A percentile compares a stretch with the other conserved stretches of the same genome.
Conservation (phyloP, 2,888 invertebrate species). For the Drosophila stalkeri region DNA sequence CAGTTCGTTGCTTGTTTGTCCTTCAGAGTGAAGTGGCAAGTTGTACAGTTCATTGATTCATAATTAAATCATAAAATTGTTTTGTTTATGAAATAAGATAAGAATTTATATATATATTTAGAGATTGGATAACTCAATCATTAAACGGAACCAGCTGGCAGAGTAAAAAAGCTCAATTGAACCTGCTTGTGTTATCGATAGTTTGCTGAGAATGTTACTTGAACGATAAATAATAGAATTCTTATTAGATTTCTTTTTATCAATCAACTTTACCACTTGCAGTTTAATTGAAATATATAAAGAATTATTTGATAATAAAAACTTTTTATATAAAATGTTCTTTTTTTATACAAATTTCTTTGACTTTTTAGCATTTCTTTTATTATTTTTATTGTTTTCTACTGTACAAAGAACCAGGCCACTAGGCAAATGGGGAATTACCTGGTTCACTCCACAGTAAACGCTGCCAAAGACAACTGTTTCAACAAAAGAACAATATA, state of each 20-base stretch:
- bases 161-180: background rate
- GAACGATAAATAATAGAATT: background rate
- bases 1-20: constrained; percentile 60
- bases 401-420: constrained; percentile 52
- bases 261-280: background rate
- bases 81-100: constrained; percentile 49
- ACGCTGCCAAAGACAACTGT: constrained; percentile 43
- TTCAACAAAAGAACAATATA: constrained; percentile 51
- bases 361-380: constrained; percentile 4
- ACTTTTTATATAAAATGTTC: too few species aligned
- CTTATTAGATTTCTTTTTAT: background rate
- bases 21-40: constrained; percentile 58
- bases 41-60: constrained; percentile 72
- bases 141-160: background rate
- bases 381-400: background rate
- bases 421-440: constrained; percentile 55
- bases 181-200: constrained; percentile 10
- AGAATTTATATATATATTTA: constrained; percentile 18
- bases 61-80: constrained; percentile 61
- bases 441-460: constrained; percentile 22
- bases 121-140: constrained; percentile 16
- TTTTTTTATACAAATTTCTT: background rate
- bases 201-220: background rate
- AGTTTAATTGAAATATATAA: background rate
- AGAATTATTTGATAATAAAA: too few species aligned